Percentiles rank a stretch among this genome's conserved stretches.
phyloP scores from a whole-genome alignment of 2,797 vertebrate species.

The Gobio occitaniae region DNA sequence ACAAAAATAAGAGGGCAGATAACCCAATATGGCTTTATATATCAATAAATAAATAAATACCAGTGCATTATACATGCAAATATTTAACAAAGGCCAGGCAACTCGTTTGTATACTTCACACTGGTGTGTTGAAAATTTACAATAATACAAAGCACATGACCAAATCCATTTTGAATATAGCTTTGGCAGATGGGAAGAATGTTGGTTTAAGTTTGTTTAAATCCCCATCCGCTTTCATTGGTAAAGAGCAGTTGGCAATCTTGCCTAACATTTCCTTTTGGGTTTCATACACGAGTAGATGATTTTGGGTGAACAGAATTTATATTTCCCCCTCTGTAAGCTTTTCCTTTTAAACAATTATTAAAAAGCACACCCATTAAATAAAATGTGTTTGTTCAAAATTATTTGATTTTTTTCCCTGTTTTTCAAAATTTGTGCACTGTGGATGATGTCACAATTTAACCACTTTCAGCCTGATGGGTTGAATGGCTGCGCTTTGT shows the following conservation, averaged over 20 bases:
- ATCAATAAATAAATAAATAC: too few species aligned
- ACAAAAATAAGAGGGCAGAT: too few species aligned
- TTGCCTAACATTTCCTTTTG: not conserved
- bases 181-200: not conserved
- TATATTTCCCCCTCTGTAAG: not conserved
- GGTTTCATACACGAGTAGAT: not conserved
- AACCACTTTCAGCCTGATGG: slow-evolving; percentile 42
- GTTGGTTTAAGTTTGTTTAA: not conserved
- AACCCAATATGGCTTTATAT: too few species aligned
- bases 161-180: too few species aligned
- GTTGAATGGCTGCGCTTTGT: slow-evolving; percentile 39
- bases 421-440: slow-evolving; percentile 4
- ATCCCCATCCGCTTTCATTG: not conserved
- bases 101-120: too few species aligned
- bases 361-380: not conserved
- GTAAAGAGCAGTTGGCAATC: not conserved
- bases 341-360: slow-evolving; percentile 13
- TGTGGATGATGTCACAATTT: slow-evolving; percentile 30
- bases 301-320: not conserved
- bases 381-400: slow-evolving; percentile 16
- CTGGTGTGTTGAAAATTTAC: too few species aligned
- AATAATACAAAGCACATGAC: too few species aligned
- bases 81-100: too few species aligned
- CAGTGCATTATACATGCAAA: too few species aligned
- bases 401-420: slow-evolving; percentile 24